Base-by-base conservation (phyloP, 2,888 invertebrate genomes). In the Xanthia togata region DNA sequence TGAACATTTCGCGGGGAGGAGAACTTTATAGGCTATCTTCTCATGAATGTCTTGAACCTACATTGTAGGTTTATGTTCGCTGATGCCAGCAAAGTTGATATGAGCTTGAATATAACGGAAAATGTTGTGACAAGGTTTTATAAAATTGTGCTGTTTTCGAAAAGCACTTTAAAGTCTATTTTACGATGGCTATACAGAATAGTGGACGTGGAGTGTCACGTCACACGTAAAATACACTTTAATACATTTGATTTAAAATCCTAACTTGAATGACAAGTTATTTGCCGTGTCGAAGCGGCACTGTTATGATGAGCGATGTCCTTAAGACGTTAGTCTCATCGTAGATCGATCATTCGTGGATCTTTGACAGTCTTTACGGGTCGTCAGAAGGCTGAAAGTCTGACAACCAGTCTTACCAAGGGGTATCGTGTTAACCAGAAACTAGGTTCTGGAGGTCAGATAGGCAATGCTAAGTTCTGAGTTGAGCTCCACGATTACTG, bases 21-120 rank as follows among this genome's bases (percentile, higher is more conserved):
- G 44, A 17, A 35, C 6, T 82, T 82, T 82, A 82, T 74, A 55
- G 70, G 67, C 63, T 14, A 79, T 84, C 44, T 62, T 75, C 59
- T 70, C n/a, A 23, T 41, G 73, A 74, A 79, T 68, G 80, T 70
- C 67, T 59, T 59, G 55, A 35, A 38, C 35, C 41, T 41, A 82
- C 82, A 82, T 79, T 79, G 80, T 82, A 68, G 1, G 44, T 79
- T 84, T 74, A 82, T 79, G 63, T 31, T 41, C 50, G 20, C 41
- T 74, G 62, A 62, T 83, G n/a, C 26, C 38, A 53, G 50, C n/a
- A 35, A 71, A 60, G 53, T 70, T 63, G 38, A 71, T 68, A 59
- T 55, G 69, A 63, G 31, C 65, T 83, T 73, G 50, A 65, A 47
- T 60, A n/a, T 57, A 35, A 53, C 11, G 14, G 38, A 11, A 38